Evolutionary conservation across 2,888 invertebrate species (phyloP).

Genomic region (Melieria picta): DNA sequence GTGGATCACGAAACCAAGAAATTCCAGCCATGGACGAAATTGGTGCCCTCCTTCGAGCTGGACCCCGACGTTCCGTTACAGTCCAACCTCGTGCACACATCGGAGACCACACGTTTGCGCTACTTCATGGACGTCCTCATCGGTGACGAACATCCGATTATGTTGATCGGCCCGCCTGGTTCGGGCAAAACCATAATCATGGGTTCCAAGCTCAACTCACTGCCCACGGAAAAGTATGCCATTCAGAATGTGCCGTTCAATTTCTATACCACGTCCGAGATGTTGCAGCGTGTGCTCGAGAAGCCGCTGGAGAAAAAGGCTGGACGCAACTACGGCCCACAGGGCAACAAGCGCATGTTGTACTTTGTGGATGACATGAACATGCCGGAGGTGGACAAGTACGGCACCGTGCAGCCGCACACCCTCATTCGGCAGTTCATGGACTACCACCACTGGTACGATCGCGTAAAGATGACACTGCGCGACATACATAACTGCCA

Average conservation of each 20-base stretch:
- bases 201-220: slow-evolving; percentile 78
- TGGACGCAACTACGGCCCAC: slow-evolving; percentile 91
- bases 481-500: slow-evolving; percentile 95
- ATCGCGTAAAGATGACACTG: slow-evolving; percentile 82
- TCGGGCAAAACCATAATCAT: slow-evolving; percentile 94
- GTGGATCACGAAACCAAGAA: slow-evolving; percentile 88
- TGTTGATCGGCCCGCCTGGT: slow-evolving; percentile 91
- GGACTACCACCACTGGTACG: slow-evolving; percentile 97
- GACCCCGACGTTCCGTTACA: slow-evolving; percentile 90
- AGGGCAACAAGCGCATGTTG: slow-evolving; percentile 90
- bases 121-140: slow-evolving; percentile 90
- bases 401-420: slow-evolving; percentile 95
- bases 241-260: slow-evolving; percentile 93
- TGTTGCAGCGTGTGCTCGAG: slow-evolving; percentile 88
- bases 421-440: slow-evolving; percentile 92
- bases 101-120: slow-evolving; percentile 86
- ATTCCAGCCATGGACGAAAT: slow-evolving; percentile 87
- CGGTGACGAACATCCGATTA: slow-evolving; percentile 81
- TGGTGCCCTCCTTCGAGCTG: slow-evolving; percentile 80
- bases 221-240: slow-evolving; percentile 79
- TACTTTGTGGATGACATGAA: slow-evolving; percentile 97
- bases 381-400: slow-evolving; percentile 95
- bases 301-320: slow-evolving; percentile 95
- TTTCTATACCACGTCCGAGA: slow-evolving; percentile 93
- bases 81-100: slow-evolving; percentile 80